Base-by-base conservation (phyloP, 2,113 vertebrate species). In the Anser cygnoides region DNA sequence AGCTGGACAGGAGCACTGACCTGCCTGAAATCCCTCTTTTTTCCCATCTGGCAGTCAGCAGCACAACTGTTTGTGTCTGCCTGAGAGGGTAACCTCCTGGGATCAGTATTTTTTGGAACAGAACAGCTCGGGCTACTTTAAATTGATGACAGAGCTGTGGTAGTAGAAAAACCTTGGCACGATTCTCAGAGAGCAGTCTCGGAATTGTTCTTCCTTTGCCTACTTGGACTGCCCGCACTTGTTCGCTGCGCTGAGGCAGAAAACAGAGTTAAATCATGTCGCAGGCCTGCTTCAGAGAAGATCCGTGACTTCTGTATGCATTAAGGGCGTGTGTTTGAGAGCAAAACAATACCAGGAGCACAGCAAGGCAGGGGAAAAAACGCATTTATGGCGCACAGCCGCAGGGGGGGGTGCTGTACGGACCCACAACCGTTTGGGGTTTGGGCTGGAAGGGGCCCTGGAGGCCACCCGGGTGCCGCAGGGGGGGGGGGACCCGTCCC, bases 251-350 rank as follows among this genome's bases (percentile, higher is more conserved):
- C 46, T 13, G 54, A 31, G 61, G 8, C 31, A 55, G 11, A 35
- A 52, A 26, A 25, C 50, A 4, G 50, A 13, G 50, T 22, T 14
- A 25, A 33, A n/a, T 44, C 43, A 44, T 5, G 21, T 35, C 16
- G 11, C n/a, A n/a, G 44, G 33, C 44, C 67, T n/a, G 49, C 22
- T 7, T 35, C 29, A 59, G 65, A 28, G 3, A 4, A 31, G 35
- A 33, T 1, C 54, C 12, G 41, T 7, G 3, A 28, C 29, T 37
- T 58, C 25, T 5, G 6, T 13, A 14, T 7, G 50, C 18, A 2
- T 1, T 0, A 10, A 10, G n/a, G 16, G 7, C 33, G 23, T 12
- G 13, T 3, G 14, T 1, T 12, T 28, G 29, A 6, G 23, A n/a
- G 37, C 43, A 11, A 49, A 8, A 41, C 1, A 1, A 6, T 0